These are phyloP conservation scores for Dasypolia templi DNA, from an alignment of 2,888 invertebrate genomes.

Conservation along the genomic window DNA sequence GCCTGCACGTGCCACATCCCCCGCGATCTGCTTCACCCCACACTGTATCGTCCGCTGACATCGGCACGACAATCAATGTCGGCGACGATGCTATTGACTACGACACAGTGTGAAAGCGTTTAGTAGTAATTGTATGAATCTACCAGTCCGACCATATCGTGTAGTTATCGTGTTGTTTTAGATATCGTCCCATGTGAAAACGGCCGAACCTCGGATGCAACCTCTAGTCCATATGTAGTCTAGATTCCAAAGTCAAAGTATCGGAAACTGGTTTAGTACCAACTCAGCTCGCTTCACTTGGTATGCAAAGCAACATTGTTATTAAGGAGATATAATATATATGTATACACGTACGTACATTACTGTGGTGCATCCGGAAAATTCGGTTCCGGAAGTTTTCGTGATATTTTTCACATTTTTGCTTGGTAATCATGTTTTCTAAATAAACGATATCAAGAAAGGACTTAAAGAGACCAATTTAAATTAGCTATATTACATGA, in stretches of 20 bases:
- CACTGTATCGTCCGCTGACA: no score
- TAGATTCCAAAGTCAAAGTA: slow-evolving; percentile 48
- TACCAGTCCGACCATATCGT: no score
- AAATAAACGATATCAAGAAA: not conserved
- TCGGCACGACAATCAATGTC: no score
- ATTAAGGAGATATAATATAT: slow-evolving; percentile 8
- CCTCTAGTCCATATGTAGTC: no score
- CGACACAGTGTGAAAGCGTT: no score
- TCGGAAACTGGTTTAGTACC: slow-evolving; percentile 37
- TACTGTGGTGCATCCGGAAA: slow-evolving; percentile 4
- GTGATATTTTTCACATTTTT: not conserved
- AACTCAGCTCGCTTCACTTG: slow-evolving; percentile 7
- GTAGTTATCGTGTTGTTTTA: no score
- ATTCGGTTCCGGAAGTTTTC: not conserved
- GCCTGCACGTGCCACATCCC: no score
- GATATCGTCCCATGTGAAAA: no score
- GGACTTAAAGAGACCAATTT: not conserved
- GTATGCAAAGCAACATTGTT: slow-evolving; percentile 29
- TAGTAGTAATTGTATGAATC: no score
- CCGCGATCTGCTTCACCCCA: no score
- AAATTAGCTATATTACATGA: not conserved
- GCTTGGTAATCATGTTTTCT: no score
- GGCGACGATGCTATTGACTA: no score
- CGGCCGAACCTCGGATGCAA: slow-evolving; percentile 24
- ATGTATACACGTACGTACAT: not conserved